Evolutionary conservation across 2,888 invertebrate genomes (phyloP).

Genomic region (Cephus runcator): DNA sequence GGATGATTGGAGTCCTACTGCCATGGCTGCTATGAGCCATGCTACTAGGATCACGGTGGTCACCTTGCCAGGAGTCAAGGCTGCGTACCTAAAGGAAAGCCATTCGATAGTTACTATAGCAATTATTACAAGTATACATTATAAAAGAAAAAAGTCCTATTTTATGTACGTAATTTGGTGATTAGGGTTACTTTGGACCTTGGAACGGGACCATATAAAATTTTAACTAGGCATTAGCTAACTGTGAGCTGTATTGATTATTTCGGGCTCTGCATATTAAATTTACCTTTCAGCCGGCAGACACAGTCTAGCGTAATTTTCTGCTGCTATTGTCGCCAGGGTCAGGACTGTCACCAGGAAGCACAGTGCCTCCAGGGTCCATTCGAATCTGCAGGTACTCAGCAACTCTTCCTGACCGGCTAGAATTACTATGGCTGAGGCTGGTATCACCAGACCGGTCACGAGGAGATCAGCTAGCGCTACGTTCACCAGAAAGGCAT

Average conservation of each 20-base stretch:
- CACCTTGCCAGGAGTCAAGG: conserved; percentile 67
- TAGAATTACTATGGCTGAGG: conserved; percentile 76
- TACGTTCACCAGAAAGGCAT: conserved; percentile 76
- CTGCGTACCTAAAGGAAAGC: conserved; percentile 58
- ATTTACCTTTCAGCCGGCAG: conserved; percentile 66
- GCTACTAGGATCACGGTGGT: conserved; percentile 69
- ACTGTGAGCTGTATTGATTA: not conserved
- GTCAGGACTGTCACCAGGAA: conserved; percentile 75
- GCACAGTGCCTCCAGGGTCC: conserved; percentile 75
- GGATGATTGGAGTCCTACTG: conserved; percentile 73
- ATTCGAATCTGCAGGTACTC: conserved; percentile 74
- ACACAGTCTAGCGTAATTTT: conserved; percentile 75
- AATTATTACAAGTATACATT: not conserved
- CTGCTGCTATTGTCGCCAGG: conserved; percentile 73
- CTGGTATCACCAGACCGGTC: conserved; percentile 76
- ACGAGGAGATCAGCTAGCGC: conserved; percentile 79
- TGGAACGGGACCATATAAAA: not conserved
- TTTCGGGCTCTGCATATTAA: not conserved
- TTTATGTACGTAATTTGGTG: not conserved
- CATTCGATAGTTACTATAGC: not conserved
- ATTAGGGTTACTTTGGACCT: not conserved
- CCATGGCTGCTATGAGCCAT: conserved; percentile 70
- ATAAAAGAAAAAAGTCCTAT: not conserved
- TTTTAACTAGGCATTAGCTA: not conserved
- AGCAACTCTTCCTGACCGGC: conserved; percentile 71